Evolutionary conservation across 2,888 invertebrate species (phyloP), one percentile per base, ranked within the genome.

Genomic region (Dryobotodes eremita): DNA sequence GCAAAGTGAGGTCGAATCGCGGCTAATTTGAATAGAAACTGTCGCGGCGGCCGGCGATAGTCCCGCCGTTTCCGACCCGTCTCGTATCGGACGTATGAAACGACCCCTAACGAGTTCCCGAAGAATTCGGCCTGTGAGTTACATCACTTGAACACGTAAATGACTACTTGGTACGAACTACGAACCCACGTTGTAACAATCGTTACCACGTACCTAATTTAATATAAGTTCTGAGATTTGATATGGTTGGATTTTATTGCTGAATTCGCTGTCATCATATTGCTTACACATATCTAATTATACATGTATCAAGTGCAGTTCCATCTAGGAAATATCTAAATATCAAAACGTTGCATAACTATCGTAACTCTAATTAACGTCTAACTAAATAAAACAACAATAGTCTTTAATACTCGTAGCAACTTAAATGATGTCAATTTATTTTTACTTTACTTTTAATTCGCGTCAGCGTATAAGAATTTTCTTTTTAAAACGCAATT

Each of bases 21-120:
- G 88, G 91, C 92, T 94, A 94, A 95, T 95, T 95, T 95, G 94
- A 95, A 95, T 95, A 94, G 94, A 94, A 95, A 95, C 92, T 93
- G 95, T 95, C 95, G 93, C 90, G 86, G 85, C 91, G 91, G 88
- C 89, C 89, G 89, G 89, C 93, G 93, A 93, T 94, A 94, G 93
- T 92, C 86, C 90, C 90, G 88, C 86, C 92, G 92, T 92, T 95
- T 95, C 94, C 95, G 94, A 92, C 92, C 91, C 93, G 92, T 92
- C 91, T 90, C 91, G 91, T 92, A 92, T 91, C 93, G 90, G 90
- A 89, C 92, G 89, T 86, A 85, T 83, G 88, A 88, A 92, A 90
- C 90, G 90, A 85, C 90, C 92, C 93, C 89, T 93, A 93, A 93
- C 93, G 92, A 94, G 92, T 90, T 92, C 86, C 86, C 89, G 87